These are phyloP conservation scores for Syngnathus floridae DNA, from an alignment of 2,113 vertebrate genomes.

Conservation along the genomic window DNA sequence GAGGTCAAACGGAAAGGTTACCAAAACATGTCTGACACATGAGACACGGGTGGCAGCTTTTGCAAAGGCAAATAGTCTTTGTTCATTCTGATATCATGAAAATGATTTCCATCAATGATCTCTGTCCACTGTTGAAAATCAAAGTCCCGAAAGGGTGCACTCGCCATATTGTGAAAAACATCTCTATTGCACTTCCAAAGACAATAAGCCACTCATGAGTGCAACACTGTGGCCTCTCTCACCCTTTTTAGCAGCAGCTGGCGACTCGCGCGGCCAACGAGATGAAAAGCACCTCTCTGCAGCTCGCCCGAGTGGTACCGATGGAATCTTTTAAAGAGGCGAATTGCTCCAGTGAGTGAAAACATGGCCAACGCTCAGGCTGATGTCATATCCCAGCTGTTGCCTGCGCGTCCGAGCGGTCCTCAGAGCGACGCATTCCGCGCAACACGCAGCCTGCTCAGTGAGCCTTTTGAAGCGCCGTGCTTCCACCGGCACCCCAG, in stretches of 20 bases:
- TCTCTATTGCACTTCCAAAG: conserved; percentile 25
- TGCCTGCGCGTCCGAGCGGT: conserved; percentile 63
- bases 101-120: not conserved
- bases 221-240: conserved; percentile 39
- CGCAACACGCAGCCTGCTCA: conserved; percentile 49
- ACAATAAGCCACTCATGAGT: conserved; percentile 53
- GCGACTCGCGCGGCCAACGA: conserved; percentile 62
- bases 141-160: not conserved
- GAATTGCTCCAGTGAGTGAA: conserved; percentile 68
- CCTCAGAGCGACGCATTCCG: conserved; percentile 37
- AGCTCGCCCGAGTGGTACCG: conserved; percentile 64
- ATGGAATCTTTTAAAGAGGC: conserved; percentile 72
- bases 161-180: too few species aligned
- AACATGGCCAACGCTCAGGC: conserved; percentile 67
- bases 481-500: conserved; percentile 41
- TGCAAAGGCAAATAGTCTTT: too few species aligned
- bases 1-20: conserved; percentile 60
- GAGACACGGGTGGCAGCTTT: conserved; percentile 45
- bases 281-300: conserved; percentile 66
- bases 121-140: not conserved
- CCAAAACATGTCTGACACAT: conserved; percentile 54
- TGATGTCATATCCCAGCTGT: conserved; percentile 75
- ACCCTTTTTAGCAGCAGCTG: conserved; percentile 58
- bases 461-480: conserved; percentile 56
- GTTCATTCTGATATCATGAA: too few species aligned